Evolutionary conservation across 2,113 vertebrate genomes (phyloP).

Genomic region (Neolamprologus fasciatus): DNA sequence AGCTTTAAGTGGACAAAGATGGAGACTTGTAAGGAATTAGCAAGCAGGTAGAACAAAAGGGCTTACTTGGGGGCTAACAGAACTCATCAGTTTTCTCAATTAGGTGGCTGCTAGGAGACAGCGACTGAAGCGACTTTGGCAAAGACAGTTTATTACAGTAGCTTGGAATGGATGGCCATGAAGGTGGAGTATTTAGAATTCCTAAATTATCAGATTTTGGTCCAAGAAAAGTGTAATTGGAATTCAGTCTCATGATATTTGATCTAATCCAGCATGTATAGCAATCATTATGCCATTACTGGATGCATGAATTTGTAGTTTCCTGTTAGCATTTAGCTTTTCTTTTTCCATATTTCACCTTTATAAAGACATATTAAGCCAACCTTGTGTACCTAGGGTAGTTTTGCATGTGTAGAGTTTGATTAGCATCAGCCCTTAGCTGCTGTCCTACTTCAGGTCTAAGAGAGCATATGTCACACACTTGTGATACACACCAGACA

Average conservation of each 20-base stretch:
- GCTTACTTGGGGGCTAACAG: constrained; percentile 21
- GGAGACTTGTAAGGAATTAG: constrained; percentile 32
- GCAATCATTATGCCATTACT: background rate
- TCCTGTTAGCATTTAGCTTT: background rate
- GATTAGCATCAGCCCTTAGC: background rate
- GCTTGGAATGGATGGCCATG: background rate
- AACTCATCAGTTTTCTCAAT: constrained; percentile 33
- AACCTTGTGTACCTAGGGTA: background rate
- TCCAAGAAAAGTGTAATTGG: background rate
- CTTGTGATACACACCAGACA: constrained; percentile 6
- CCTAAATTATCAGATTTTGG: background rate
- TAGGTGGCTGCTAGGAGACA: constrained; percentile 16
- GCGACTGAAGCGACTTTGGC: background rate
- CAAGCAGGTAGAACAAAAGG: constrained; percentile 34
- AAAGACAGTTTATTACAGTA: constrained; percentile 8
- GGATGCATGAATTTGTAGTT: background rate
- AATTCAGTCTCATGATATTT: background rate
- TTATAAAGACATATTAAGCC: background rate
- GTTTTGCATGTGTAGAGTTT: constrained; percentile 11
- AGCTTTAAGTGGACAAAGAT: constrained; percentile 16
- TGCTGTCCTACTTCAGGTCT: constrained; percentile 11
- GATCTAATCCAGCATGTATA: background rate
- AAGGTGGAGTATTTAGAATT: background rate
- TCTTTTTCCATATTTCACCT: background rate
- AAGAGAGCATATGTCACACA: constrained; percentile 38